These are phyloP conservation scores for Zonitis immaculata DNA, from an alignment of 2,888 invertebrate species.

Conservation along the genomic window DNA sequence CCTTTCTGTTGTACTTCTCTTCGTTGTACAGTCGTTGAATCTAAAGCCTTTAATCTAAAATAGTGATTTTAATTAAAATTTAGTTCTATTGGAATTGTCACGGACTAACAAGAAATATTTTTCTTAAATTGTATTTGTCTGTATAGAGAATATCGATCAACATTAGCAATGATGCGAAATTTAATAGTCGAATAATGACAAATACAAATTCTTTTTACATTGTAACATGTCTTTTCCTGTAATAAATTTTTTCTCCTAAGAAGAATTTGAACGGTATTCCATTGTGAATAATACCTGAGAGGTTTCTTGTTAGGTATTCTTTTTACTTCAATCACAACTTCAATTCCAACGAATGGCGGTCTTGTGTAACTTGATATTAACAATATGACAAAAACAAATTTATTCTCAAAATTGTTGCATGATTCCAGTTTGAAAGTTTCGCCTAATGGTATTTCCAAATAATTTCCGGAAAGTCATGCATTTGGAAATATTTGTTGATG, in stretches of 20 bases:
- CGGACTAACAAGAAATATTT: conserved; percentile 12
- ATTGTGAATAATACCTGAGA: no score
- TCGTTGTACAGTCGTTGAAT: background rate
- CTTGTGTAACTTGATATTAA: no score
- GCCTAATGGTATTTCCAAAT: background rate
- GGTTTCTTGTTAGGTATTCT: no score
- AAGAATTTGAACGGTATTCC: no score
- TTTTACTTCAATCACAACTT: no score
- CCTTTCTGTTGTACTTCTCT: background rate
- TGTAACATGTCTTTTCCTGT: no score
- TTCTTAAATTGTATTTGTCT: background rate
- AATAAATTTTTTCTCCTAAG: no score
- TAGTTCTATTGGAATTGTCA: conserved; percentile 19
- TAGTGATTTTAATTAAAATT: conserved; percentile 18
- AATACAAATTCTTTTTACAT: background rate
- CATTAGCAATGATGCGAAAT: conserved; percentile 22
- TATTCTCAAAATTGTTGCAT: background rate
- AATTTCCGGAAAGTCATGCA: background rate
- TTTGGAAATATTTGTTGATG: background rate
- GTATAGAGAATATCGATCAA: conserved; percentile 11
- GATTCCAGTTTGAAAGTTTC: background rate
- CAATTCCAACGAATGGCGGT: no score
- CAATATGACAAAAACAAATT: background rate
- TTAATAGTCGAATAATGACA: conserved; percentile 24
- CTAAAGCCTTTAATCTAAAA: conserved; percentile 15